These are phyloP conservation scores for Ashinkailepas kermadecensis DNA, from an alignment of 2,888 invertebrate species.

Conservation along the genomic window DNA sequence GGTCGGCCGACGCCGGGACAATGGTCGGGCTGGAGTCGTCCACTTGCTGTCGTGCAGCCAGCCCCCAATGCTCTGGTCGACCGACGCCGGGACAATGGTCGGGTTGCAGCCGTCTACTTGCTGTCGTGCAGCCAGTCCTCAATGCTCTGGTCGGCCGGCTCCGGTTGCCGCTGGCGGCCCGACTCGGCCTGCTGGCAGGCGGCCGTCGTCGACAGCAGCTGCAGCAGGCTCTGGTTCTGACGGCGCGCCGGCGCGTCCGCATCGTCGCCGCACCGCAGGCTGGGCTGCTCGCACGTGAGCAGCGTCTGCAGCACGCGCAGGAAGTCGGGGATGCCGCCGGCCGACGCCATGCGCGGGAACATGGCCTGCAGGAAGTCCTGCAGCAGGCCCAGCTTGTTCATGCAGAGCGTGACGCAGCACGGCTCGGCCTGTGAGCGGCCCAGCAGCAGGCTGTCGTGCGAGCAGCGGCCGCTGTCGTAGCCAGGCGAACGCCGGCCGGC, in stretches of 20 bases:
- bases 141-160: too few species aligned
- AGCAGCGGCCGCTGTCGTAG: not conserved
- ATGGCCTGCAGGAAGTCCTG: conserved; percentile 12
- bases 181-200: too few species aligned
- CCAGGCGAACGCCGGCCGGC: too few species aligned
- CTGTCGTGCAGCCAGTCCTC: too few species aligned
- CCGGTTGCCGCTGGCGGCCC: too few species aligned
- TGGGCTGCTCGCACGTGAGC: conserved; percentile 17
- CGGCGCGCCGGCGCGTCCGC: not conserved
- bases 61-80: too few species aligned
- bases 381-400: conserved; percentile 19
- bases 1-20: too few species aligned
- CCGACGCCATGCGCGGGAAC: conserved; percentile 14
- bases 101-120: too few species aligned
- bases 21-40: too few species aligned
- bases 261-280: not conserved
- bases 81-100: too few species aligned
- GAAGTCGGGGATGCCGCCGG: not conserved
- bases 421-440: not conserved
- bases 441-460: conserved; percentile 15
- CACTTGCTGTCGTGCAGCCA: too few species aligned
- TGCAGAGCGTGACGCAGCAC: conserved; percentile 16
- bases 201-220: not conserved
- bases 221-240: not conserved
- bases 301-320: conserved; percentile 7